phyloP scores from a whole-genome alignment of 2,888 invertebrate species.

The Rhaphigaster nebulosa region DNA sequence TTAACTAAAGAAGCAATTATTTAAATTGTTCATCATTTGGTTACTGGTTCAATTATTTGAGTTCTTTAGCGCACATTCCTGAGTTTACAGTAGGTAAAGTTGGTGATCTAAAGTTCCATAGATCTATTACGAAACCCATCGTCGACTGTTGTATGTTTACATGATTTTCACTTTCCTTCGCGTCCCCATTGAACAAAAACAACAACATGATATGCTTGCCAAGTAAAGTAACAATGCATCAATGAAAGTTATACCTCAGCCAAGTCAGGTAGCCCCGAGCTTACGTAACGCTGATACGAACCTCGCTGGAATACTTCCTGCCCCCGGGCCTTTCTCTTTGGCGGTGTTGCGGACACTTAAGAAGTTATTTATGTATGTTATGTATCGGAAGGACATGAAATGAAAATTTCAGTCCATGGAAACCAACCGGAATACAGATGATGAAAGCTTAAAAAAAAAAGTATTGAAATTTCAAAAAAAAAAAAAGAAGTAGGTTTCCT shows the following conservation, averaged over 20 bases:
- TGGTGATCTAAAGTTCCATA: background rate
- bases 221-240: slow-evolving; percentile 15
- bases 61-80: too few relatives aligned
- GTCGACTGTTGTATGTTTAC: background rate
- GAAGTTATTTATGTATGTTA: slow-evolving; percentile 5
- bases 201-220: background rate
- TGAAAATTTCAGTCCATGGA: background rate
- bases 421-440: background rate
- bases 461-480: background rate
- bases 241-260: slow-evolving; percentile 11
- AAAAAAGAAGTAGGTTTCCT: too few relatives aligned
- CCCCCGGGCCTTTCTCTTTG: slow-evolving; percentile 5
- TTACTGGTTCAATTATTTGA: too few relatives aligned
- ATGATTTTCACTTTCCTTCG: background rate
- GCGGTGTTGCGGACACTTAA: background rate
- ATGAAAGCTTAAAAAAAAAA: background rate
- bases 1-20: too few relatives aligned
- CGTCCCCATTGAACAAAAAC: background rate
- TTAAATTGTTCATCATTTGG: too few relatives aligned
- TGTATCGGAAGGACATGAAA: background rate
- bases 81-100: background rate
- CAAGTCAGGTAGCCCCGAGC: slow-evolving; percentile 25
- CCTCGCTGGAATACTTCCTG: slow-evolving; percentile 19
- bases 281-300: background rate
- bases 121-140: background rate